phyloP scores from a whole-genome alignment of 2,888 invertebrate genomes.

The Auanema sp. region DNA sequence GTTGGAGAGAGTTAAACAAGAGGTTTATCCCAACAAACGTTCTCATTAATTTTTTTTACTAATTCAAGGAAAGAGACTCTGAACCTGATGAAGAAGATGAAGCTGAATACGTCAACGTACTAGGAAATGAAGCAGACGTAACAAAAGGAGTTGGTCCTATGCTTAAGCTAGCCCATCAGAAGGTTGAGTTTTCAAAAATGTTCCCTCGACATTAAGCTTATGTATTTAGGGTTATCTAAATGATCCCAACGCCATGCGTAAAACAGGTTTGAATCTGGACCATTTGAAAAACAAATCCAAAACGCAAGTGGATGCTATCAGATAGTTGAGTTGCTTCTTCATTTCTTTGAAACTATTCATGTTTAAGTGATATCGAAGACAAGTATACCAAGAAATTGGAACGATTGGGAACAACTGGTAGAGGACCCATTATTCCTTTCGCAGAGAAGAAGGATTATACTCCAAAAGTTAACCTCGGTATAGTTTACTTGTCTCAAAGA shows the following conservation, averaged over 20 bases:
- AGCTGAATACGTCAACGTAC: constrained; percentile 47
- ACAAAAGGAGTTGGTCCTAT: constrained; percentile 65
- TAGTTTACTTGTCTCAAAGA: no score
- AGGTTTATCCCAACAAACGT: constrained; percentile 15
- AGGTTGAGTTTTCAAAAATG: no score
- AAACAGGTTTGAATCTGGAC: constrained; percentile 43
- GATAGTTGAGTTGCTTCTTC: constrained; percentile 39
- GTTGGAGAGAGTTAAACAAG: constrained; percentile 32
- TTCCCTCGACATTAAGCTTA: no score
- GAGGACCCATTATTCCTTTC: constrained; percentile 59
- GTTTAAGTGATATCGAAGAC: constrained; percentile 63
- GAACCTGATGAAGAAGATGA: constrained; percentile 28
- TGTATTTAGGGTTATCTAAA: constrained; percentile 34
- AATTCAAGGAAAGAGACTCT: constrained; percentile 11
- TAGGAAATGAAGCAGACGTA: constrained; percentile 59
- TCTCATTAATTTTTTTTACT: no score
- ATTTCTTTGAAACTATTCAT: not conserved
- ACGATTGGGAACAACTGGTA: constrained; percentile 55
- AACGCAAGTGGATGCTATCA: constrained; percentile 48
- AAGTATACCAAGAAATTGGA: constrained; percentile 64
- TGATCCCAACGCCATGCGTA: constrained; percentile 38
- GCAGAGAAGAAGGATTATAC: constrained; percentile 60
- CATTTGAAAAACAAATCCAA: constrained; percentile 53
- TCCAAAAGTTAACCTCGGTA: constrained; percentile 65
- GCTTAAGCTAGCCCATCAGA: constrained; percentile 57